A percentile compares a stretch with the other conserved stretches of the same genome.
Evolutionary conservation across 1,140 invertebrate genomes (phyloP).

Genomic region (Eumaeus atala): DNA sequence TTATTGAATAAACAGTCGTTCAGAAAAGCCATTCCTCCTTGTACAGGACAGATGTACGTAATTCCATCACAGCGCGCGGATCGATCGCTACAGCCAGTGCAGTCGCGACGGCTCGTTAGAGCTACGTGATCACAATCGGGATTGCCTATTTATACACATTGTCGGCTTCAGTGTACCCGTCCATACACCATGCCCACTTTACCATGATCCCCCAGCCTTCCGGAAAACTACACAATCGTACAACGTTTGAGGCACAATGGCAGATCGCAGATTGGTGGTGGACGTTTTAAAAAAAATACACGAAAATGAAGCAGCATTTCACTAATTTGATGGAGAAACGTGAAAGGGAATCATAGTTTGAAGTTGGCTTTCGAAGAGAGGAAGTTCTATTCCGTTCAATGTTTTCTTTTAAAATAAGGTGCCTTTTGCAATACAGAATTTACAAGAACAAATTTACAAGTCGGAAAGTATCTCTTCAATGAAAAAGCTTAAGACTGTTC

Average conservation of each 20-base stretch:
- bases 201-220: constrained; percentile 27
- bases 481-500: no score
- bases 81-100: constrained; percentile 42
- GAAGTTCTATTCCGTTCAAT: constrained; percentile 17
- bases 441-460: no score
- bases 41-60: constrained; percentile 12
- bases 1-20: constrained; percentile 2
- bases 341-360: constrained; percentile 46
- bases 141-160: constrained; percentile 70
- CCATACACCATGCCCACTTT: constrained; percentile 34
- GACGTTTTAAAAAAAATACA: constrained; percentile 36
- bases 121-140: constrained; percentile 63
- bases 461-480: no score
- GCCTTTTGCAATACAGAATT: no score
- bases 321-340: constrained; percentile 46
- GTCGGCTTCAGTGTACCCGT: constrained; percentile 43
- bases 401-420: no score
- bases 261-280: constrained; percentile 32
- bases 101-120: constrained; percentile 64
- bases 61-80: constrained; percentile 44
- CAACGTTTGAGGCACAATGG: constrained; percentile 18
- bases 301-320: constrained; percentile 48
- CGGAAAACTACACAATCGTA: constrained; percentile 18
- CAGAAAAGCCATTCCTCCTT: not conserved
- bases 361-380: constrained; percentile 45